Percentiles rank a stretch among this genome's conserved stretches.
Evolutionary conservation across 2,797 vertebrate species (phyloP).

Genomic region (Bradypodion ventrale): DNA sequence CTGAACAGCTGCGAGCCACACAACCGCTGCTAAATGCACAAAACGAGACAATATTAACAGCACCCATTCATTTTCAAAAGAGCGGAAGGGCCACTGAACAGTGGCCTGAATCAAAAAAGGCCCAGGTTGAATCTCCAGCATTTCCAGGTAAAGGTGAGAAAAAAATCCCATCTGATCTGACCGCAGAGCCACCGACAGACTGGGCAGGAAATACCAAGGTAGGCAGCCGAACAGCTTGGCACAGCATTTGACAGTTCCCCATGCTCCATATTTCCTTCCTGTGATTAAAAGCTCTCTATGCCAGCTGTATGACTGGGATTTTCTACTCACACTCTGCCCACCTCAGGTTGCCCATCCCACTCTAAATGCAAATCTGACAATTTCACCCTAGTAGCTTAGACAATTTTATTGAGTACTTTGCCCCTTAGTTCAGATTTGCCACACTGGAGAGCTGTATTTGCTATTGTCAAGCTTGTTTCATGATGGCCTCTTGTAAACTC

Average conservation of each 20-base stretch:
- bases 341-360: not conserved
- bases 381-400: not conserved
- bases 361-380: not conserved
- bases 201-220: not conserved
- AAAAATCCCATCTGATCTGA: not conserved
- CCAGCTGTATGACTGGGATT: not conserved
- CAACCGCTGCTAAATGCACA: not conserved
- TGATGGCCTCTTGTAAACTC: not conserved
- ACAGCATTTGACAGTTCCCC: not conserved
- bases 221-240: too few species aligned
- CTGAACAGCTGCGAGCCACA: not conserved
- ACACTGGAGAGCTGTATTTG: not conserved
- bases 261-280: not conserved
- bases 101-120: not conserved
- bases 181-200: not conserved
- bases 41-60: not conserved
- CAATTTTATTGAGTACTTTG: not conserved
- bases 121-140: not conserved
- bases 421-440: not conserved
- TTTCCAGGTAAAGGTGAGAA: not conserved
- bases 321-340: not conserved
- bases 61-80: not conserved
- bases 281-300: not conserved
- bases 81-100: not conserved
- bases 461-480: not conserved